These are phyloP conservation scores for Platysternon megacephalum DNA, from an alignment of 2,113 vertebrate species.

Conservation along the genomic window DNA sequence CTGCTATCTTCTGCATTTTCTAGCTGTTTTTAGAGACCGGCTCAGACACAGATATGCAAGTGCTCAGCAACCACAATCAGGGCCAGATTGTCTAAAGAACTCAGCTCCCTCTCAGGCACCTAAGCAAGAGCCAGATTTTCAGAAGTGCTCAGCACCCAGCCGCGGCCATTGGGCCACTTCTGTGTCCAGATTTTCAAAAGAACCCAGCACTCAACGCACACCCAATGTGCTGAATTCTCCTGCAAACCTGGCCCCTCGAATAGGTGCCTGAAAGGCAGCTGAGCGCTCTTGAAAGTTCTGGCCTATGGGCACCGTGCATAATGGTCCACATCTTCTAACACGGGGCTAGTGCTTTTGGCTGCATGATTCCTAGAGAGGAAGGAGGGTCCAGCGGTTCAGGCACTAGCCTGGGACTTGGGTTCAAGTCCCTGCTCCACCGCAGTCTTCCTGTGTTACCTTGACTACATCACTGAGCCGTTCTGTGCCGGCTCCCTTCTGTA, in stretches of 20 bases:
- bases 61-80: background rate
- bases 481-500: accelerated
- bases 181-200: accelerated
- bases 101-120: background rate
- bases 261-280: background rate
- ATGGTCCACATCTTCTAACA: accelerated
- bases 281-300: background rate
- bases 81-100: background rate
- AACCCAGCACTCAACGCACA: background rate
- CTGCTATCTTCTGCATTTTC: background rate
- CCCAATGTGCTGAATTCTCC: background rate
- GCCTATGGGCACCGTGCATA: background rate
- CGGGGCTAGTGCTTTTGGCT: accelerated
- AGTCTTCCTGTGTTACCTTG: background rate
- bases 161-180: accelerated
- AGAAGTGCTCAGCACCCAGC: accelerated
- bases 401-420: accelerated
- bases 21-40: background rate
- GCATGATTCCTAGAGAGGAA: accelerated
- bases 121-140: background rate
- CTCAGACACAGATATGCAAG: background rate
- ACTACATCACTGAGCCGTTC: background rate
- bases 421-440: background rate
- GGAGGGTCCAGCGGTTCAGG: background rate
- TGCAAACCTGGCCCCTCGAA: accelerated